Evolutionary conservation across 2,113 vertebrate genomes (phyloP), one percentile per base, ranked within the genome.

Genomic region (Lucifuga dentata): DNA sequence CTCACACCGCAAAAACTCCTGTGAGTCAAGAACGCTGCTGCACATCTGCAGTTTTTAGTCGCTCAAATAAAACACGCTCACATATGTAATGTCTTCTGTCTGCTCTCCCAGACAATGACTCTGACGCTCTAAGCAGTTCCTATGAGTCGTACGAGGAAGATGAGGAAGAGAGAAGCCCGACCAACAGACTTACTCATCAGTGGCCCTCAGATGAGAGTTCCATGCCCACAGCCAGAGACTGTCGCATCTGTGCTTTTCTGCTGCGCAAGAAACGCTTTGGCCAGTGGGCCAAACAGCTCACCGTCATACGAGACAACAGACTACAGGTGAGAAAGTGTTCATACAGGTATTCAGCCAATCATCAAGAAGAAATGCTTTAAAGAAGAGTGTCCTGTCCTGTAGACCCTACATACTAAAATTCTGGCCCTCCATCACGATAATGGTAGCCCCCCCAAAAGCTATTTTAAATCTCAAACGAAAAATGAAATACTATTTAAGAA

Each of bases 61-160:
- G 19, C 11, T 36, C n/a, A 36, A 20, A 17, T 11, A 16, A 9
- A 16, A 20, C 55, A 41, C 23, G 41, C 38, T 9, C 6, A 51
- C 16, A 8, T 5, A 9, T 29, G 40, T 44, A 11, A 36, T 29
- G 29, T 5, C 39, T 10, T 55, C 21, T 26, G 3, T 56, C 1
- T 59, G 3, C 32, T 78, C 8, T 13, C 15, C 26, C 51, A 99
- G 98, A 97, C 91, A 98, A 98, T 19, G 98, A 99, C 81, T 99
- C 97, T 0, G 97, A 99, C 45, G 96, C 94, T 0, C 92, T 98
- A 91, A 99, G 97, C 91, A 99, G 97, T 70, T 98, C 96, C 23
- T 99, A 99, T 0, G 98, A 99, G 83, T 99, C 98, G 0, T 99
- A 99, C 0, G 97, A 99, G 32, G 98, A 99, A 56, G 98, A 99